phyloP scores from a whole-genome alignment of 2,888 invertebrate genomes.

The Epinotia demarniana region DNA sequence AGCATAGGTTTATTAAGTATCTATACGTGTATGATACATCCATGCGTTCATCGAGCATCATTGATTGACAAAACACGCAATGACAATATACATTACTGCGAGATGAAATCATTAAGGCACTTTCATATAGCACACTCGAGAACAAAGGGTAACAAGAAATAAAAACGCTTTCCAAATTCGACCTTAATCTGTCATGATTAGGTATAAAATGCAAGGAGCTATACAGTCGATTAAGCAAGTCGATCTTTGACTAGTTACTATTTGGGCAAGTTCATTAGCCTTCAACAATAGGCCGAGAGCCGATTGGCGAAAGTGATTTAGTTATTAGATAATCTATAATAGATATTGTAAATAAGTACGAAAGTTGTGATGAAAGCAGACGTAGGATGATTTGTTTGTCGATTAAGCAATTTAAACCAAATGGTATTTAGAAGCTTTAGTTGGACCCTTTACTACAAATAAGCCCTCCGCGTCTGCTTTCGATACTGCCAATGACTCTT shows the following conservation, averaged over 20 bases:
- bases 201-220: background rate
- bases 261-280: constrained; percentile 68
- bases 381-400: background rate
- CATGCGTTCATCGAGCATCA: constrained; percentile 3
- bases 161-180: background rate
- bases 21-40: background rate
- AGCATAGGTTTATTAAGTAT: background rate
- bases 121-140: constrained; percentile 60
- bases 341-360: constrained; percentile 17
- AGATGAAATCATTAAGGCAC: constrained; percentile 66
- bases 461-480: too few relatives aligned
- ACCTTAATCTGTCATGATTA: background rate
- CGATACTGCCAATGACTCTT: too few relatives aligned
- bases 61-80: constrained; percentile 28
- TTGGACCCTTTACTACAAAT: too few relatives aligned
- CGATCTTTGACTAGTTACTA: constrained; percentile 3
- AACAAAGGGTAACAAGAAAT: constrained; percentile 18
- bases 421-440: background rate
- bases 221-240: background rate
- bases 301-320: constrained; percentile 69
- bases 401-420: background rate
- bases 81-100: constrained; percentile 59
- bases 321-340: constrained; percentile 37
- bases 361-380: constrained; percentile 25
- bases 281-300: constrained; percentile 66